These are phyloP conservation scores for Orgyia antiqua DNA, from an alignment of 2,888 invertebrate genomes.

Conservation along the genomic window DNA sequence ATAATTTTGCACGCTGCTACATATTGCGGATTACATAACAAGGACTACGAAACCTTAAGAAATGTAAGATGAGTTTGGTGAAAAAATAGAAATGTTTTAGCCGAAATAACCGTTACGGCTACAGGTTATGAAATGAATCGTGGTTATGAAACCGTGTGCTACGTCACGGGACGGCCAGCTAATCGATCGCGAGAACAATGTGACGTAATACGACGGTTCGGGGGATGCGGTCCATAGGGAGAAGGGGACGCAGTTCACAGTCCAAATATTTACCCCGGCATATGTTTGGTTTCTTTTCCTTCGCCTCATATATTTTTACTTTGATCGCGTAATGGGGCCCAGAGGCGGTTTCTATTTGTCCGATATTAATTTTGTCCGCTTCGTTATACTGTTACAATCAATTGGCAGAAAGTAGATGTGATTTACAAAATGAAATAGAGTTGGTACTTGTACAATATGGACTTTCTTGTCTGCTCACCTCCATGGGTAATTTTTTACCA, in stretches of 20 bases:
- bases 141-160: constrained; percentile 47
- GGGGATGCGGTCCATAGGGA: constrained; percentile 15
- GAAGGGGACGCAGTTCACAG: constrained; percentile 25
- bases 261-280: constrained; percentile 72
- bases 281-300: constrained; percentile 77
- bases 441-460: no score
- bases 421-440: constrained; percentile 16
- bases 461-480: no score
- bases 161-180: constrained; percentile 56
- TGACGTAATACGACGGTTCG: constrained; percentile 56
- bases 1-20: constrained; percentile 34
- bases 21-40: constrained; percentile 12
- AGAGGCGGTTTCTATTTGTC: constrained; percentile 63
- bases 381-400: constrained; percentile 33
- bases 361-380: constrained; percentile 64
- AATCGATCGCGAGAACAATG: constrained; percentile 73
- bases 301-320: constrained; percentile 76
- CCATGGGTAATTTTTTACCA: constrained; percentile 1
- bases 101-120: constrained; percentile 10
- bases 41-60: constrained; percentile 14
- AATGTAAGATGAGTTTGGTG: constrained; percentile 5
- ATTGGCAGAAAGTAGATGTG: constrained; percentile 35
- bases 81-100: constrained; percentile 9
- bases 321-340: constrained; percentile 69
- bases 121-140: constrained; percentile 29